Conservation (phyloP, 1,140 invertebrate genomes). For the Orussus abietinus region DNA sequence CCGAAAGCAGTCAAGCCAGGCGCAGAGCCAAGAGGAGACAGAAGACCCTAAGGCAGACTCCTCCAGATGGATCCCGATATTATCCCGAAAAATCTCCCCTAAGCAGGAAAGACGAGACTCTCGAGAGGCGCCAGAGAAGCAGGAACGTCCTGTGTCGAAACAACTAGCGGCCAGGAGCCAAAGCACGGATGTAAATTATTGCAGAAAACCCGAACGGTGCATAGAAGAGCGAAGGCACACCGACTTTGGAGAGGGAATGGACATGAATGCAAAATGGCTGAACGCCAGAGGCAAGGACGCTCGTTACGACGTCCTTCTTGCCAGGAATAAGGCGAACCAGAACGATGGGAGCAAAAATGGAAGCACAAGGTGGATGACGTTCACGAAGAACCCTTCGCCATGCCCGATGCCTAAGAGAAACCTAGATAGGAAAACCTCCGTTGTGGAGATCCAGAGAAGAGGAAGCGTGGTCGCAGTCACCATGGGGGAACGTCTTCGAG, state of each 20-base stretch:
- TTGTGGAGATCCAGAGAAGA: conserved; percentile 2
- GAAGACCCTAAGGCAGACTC: not conserved
- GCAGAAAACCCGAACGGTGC: conserved; percentile 16
- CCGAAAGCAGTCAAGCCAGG: conserved; percentile 16
- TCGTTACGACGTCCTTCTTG: not conserved
- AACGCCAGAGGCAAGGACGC: conserved; percentile 19
- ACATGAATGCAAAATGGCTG: conserved; percentile 28
- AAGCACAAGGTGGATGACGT: conserved; percentile 29
- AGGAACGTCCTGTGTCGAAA: conserved; percentile 5
- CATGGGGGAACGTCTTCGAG: too few species aligned
- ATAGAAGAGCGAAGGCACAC: conserved; percentile 26
- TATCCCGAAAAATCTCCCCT: conserved; percentile 7
- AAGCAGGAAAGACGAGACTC: conserved; percentile 11
- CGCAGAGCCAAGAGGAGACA: conserved; percentile 9
- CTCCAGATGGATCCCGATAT: not conserved
- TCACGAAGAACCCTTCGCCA: conserved; percentile 27
- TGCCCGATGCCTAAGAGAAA: conserved; percentile 17
- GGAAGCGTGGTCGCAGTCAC: conserved; percentile 1
- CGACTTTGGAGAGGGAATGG: too few species aligned
- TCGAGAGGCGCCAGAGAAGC: not conserved
- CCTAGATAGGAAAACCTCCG: conserved; percentile 13
- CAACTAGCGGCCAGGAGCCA: conserved; percentile 17
- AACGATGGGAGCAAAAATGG: conserved; percentile 22
- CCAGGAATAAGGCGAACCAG: not conserved
- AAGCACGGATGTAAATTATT: conserved; percentile 21